Percentiles rank a stretch among this genome's conserved stretches.
Evolutionary conservation across 2,888 invertebrate genomes (phyloP).

Genomic region (Tryphoninae sp.): DNA sequence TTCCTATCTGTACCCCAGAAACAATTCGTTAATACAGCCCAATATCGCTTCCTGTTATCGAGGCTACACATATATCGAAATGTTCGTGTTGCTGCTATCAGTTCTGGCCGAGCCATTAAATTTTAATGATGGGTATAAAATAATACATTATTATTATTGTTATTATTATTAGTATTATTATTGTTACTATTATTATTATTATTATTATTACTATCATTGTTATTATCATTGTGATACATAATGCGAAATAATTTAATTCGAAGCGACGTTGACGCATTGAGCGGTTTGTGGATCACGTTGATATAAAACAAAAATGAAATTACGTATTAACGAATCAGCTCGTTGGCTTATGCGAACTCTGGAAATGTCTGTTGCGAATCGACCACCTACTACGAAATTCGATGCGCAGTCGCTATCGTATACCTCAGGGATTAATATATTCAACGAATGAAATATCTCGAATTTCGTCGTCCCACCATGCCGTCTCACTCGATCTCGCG

Average conservation of each 20-base stretch:
- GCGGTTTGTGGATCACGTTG: no score
- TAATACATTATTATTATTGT: slow-evolving; percentile 1
- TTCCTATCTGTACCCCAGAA: slow-evolving; percentile 18
- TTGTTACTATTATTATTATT: background rate
- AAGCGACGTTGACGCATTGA: background rate
- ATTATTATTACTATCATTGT: background rate
- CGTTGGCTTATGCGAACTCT: background rate
- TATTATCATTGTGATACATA: background rate
- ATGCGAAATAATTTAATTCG: background rate
- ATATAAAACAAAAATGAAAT: background rate
- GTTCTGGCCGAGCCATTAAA: slow-evolving; percentile 14
- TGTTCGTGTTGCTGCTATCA: background rate
- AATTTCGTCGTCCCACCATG: background rate
- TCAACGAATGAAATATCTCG: background rate
- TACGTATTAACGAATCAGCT: background rate
- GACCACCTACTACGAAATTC: background rate
- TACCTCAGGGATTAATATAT: slow-evolving; percentile 12
- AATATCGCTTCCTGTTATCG: slow-evolving; percentile 6
- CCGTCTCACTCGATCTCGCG: background rate
- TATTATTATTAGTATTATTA: background rate
- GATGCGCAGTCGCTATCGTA: background rate
- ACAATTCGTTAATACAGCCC: slow-evolving; percentile 42
- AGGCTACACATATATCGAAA: background rate
- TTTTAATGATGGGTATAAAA: slow-evolving; percentile 7
- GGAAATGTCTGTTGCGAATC: background rate